These are phyloP conservation scores for Hermatobates lingyangjiaoensis DNA, from an alignment of 1,140 invertebrate species.

Conservation along the genomic window DNA sequence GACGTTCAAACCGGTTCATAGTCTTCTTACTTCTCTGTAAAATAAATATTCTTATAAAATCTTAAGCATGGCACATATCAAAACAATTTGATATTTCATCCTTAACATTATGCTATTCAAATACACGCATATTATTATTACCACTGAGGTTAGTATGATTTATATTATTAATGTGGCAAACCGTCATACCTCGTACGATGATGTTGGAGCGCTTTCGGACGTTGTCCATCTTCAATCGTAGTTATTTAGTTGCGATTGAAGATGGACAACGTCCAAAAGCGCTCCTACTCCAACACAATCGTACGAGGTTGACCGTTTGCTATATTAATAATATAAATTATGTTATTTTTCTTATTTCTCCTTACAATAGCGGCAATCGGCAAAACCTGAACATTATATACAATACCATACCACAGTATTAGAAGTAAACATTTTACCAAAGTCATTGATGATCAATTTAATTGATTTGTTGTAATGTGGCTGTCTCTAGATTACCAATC, in stretches of 20 bases:
- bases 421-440: too few relatives aligned
- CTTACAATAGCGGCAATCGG: too few relatives aligned
- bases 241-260: too few relatives aligned
- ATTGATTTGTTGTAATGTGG: too few relatives aligned
- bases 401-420: too few relatives aligned
- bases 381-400: too few relatives aligned
- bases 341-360: too few relatives aligned
- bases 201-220: too few relatives aligned
- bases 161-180: background rate
- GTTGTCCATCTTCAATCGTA: too few relatives aligned
- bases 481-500: too few relatives aligned
- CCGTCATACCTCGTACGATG: background rate
- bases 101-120: background rate
- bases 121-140: background rate
- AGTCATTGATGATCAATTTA: too few relatives aligned
- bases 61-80: background rate
- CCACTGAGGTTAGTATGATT: background rate
- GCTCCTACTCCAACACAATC: background rate
- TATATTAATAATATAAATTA: background rate
- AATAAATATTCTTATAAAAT: constrained; percentile 14
- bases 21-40: constrained; percentile 57
- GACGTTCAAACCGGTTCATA: constrained; percentile 72
- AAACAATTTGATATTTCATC: background rate
- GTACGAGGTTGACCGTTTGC: background rate
- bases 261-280: too few relatives aligned